phyloP scores from a whole-genome alignment of 2,888 invertebrate species.

The Amorpha juglandis region DNA sequence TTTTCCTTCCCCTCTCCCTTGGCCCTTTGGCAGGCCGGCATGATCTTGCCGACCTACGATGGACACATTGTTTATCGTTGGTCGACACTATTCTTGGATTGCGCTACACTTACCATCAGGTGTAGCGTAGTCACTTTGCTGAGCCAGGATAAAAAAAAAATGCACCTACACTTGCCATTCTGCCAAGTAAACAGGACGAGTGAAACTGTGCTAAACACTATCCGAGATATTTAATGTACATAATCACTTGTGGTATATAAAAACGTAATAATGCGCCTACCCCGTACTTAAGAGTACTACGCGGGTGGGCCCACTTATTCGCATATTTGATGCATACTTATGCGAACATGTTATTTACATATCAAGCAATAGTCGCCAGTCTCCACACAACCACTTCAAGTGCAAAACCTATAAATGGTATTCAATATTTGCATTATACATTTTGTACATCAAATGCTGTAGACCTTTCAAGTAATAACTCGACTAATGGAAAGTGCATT shows the following conservation, averaged over 20 bases:
- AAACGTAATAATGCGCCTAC: slow-evolving; percentile 22
- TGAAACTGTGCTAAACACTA: slow-evolving; percentile 26
- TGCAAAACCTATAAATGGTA: slow-evolving; percentile 1
- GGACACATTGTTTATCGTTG: no score
- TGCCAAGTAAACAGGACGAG: slow-evolving; percentile 23
- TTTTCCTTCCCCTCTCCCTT: no score
- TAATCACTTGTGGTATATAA: slow-evolving; percentile 24
- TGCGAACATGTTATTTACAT: slow-evolving; percentile 49
- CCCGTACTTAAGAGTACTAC: slow-evolving; percentile 37
- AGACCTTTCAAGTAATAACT: background rate
- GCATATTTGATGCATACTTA: slow-evolving; percentile 44
- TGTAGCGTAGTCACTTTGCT: no score
- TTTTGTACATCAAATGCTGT: slow-evolving; percentile 2
- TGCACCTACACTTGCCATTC: slow-evolving; percentile 30
- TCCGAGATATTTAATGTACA: slow-evolving; percentile 24
- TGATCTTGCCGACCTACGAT: no score
- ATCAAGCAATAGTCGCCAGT: slow-evolving; percentile 41
- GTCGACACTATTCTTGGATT: no score
- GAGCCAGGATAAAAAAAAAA: no score
- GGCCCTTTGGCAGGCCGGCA: no score
- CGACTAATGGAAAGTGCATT: no score
- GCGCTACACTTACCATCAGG: no score
- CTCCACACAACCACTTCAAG: slow-evolving; percentile 31
- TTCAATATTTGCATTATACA: slow-evolving; percentile 13
- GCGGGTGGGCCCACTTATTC: slow-evolving; percentile 48